phyloP scores from a whole-genome alignment of 30 jellyfish, hydroid and myxozoan genomes.

The Mastigias papua region DNA sequence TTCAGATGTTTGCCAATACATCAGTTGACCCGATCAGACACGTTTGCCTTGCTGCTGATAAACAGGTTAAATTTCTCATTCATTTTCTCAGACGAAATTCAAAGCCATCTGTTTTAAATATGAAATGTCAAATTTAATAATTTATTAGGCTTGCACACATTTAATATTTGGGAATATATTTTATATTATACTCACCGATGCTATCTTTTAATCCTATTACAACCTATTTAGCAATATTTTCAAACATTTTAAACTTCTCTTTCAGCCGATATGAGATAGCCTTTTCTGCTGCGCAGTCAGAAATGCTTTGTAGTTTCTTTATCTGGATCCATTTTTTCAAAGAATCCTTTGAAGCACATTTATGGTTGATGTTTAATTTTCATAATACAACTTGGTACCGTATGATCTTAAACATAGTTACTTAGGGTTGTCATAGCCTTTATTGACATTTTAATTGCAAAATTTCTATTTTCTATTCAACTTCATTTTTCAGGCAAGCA shows the following conservation, averaged over 20 bases:
- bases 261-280: too few species aligned
- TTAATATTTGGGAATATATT: neutral
- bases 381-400: too few species aligned
- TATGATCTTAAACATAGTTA: too few species aligned
- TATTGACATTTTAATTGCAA: too few species aligned
- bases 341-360: too few species aligned
- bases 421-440: too few species aligned
- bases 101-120: neutral
- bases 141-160: neutral
- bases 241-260: neutral
- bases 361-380: too few species aligned
- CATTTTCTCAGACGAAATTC: neutral
- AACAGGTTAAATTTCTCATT: slow-evolving; percentile 66
- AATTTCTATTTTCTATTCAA: too few species aligned
- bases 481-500: too few species aligned
- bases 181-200: neutral
- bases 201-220: neutral
- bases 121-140: neutral
- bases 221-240: neutral
- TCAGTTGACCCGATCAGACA: slow-evolving; percentile 86
- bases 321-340: too few species aligned
- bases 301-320: too few species aligned
- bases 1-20: slow-evolving; percentile 76
- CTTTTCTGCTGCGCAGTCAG: too few species aligned
- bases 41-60: slow-evolving; percentile 92